Evolutionary conservation across 2,797 vertebrate genomes (phyloP).

Genomic region (Fratercula arctica): DNA sequence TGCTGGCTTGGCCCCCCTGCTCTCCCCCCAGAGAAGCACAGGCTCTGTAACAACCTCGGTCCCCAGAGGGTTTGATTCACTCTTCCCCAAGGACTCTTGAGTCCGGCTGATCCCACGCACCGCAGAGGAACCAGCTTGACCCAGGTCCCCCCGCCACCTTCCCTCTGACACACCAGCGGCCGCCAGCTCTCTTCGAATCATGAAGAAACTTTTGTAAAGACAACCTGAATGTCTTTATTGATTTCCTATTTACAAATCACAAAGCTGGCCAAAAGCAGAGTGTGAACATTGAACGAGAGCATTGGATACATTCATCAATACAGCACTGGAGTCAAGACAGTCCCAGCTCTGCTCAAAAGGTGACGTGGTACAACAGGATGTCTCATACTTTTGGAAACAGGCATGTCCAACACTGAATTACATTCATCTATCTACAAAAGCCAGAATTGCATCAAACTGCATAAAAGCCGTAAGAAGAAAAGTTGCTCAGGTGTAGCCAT

Average conservation of each 20-base stretch:
- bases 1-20: fast-evolving
- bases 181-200: background rate
- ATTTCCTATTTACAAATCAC: slow-evolving; percentile 71
- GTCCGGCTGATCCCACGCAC: fast-evolving
- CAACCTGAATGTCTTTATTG: slow-evolving; percentile 66
- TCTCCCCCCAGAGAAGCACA: background rate
- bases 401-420: slow-evolving; percentile 30
- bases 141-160: background rate
- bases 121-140: fast-evolving
- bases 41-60: fast-evolving
- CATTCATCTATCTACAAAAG: slow-evolving; percentile 61
- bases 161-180: fast-evolving
- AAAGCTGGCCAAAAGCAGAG: slow-evolving; percentile 58
- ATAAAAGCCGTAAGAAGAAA: background rate
- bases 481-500: background rate
- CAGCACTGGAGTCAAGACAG: background rate
- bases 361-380: background rate
- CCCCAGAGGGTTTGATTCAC: fast-evolving
- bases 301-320: slow-evolving; percentile 58
- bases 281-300: slow-evolving; percentile 48
- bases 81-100: fast-evolving
- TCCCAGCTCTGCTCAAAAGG: background rate
- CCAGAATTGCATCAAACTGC: slow-evolving; percentile 28
- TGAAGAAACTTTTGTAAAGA: background rate
- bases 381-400: background rate